Evolutionary conservation across 2,888 invertebrate genomes (phyloP), one percentile per base, ranked within the genome.

Genomic region (Orthonychiurus folsomi): DNA sequence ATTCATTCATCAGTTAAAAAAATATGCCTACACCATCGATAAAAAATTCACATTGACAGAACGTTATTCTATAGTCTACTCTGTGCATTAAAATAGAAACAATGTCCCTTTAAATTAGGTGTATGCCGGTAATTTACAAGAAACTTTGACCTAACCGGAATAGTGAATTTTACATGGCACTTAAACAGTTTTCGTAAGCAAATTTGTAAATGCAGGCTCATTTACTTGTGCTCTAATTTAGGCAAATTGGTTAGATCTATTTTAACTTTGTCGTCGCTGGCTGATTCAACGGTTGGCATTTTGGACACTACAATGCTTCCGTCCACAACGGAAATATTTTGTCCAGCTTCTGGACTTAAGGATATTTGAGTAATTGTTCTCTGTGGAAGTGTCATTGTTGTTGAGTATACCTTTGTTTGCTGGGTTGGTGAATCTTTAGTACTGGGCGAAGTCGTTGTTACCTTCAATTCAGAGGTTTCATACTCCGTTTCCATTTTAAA

Each of bases 341-440:
- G 63, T 3, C 66, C 28, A 9, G 63, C 61, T 24, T 68, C 64
- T 60, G 64, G 66, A 47, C 70, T 68, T 5, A 70, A 56, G 3
- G 66, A 63, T 20, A 70, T 70, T 47, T 69, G 69, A 3, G 69
- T 70, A 27, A 71, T 67, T 24, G 71, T 70, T 62, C 71, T 70
- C 47, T 73, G 70, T 24, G 71, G 70, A 18, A 71, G 58, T 2
- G 69, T 69, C 70, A 71, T 70, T 18, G 70, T 69, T 12, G 69
- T 69, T 12, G 66, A 69, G 53, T 68, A 69, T 24, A 69, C 68
- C 50, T 62, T 69, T 21, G 66, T 63, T 5, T 62, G 59, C 47
- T 61, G 63, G 20, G 63, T 76, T 59, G 75, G 76, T 2, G 76
- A 75, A 18, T 78, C 75, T 1, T 76, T 73, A 58, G 75, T 75